phyloP scores from a whole-genome alignment of 1,140 invertebrate genomes.

The Aphidius gifuensis region DNA sequence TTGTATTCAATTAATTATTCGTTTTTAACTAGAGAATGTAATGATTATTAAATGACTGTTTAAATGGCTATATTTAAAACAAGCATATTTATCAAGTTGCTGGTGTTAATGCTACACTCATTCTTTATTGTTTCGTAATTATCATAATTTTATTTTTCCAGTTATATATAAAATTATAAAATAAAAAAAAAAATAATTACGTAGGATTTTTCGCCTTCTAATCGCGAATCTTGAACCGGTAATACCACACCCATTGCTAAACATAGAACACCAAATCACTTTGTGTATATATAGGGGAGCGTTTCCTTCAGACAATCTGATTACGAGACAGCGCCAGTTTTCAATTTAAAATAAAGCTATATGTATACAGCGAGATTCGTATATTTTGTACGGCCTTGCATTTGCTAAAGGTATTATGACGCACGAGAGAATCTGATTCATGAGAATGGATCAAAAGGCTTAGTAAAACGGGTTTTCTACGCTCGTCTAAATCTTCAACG shows the following conservation, averaged over 20 bases:
- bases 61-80: constrained; percentile 10
- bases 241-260: constrained; percentile 43
- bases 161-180: background rate
- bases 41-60: too few species aligned
- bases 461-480: background rate
- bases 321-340: constrained; percentile 5
- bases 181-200: background rate
- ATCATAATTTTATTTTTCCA: background rate
- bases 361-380: too few species aligned
- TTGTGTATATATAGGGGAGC: background rate
- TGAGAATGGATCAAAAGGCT: constrained; percentile 31
- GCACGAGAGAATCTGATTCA: constrained; percentile 26
- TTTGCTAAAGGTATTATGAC: constrained; percentile 17
- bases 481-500: background rate
- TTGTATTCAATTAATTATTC: too few species aligned
- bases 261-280: constrained; percentile 30
- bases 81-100: constrained; percentile 6
- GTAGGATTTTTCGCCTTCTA: constrained; percentile 37
- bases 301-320: constrained; percentile 8
- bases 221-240: constrained; percentile 37
- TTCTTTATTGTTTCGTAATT: constrained; percentile 21
- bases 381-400: constrained; percentile 29
- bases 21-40: too few species aligned
- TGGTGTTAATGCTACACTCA: constrained; percentile 24
- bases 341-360: constrained; percentile 10